Percentiles rank a stretch among this genome's conserved stretches.
phyloP scores from a whole-genome alignment of 1,140 invertebrate species.

The Caenorhabditis briggsae region DNA sequence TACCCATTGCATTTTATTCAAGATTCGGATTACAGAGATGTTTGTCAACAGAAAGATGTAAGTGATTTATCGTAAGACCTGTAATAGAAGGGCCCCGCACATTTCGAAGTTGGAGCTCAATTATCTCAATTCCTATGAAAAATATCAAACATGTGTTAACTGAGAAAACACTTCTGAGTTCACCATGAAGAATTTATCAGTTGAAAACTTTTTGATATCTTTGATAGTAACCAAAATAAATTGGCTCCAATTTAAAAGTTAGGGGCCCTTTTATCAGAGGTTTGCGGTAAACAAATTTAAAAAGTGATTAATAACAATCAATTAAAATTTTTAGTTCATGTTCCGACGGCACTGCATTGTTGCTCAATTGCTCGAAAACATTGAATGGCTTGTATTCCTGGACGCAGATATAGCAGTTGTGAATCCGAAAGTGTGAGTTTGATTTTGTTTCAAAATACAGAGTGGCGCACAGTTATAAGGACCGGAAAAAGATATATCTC shows the following conservation, averaged over 20 bases:
- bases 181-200: not conserved
- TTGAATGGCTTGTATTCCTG: slow-evolving; percentile 62
- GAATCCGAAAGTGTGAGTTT: slow-evolving; percentile 57
- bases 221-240: too few species aligned
- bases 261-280: too few species aligned
- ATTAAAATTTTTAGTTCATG: slow-evolving; percentile 41
- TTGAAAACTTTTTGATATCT: not conserved
- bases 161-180: not conserved
- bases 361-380: slow-evolving; percentile 53
- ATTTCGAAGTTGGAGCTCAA: too few species aligned
- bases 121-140: too few species aligned
- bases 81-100: too few species aligned
- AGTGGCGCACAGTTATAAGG: too few species aligned
- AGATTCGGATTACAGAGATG: not conserved
- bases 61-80: too few species aligned
- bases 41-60: slow-evolving; percentile 58
- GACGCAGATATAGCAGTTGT: slow-evolving; percentile 66
- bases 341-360: slow-evolving; percentile 66
- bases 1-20: not conserved
- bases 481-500: too few species aligned
- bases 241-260: too few species aligned
- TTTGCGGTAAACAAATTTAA: too few species aligned
- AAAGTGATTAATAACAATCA: not conserved
- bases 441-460: too few species aligned
- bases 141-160: too few species aligned